Conservation (phyloP, 92 coral and sea anemone species). For the Desmophyllum pertusum region DNA sequence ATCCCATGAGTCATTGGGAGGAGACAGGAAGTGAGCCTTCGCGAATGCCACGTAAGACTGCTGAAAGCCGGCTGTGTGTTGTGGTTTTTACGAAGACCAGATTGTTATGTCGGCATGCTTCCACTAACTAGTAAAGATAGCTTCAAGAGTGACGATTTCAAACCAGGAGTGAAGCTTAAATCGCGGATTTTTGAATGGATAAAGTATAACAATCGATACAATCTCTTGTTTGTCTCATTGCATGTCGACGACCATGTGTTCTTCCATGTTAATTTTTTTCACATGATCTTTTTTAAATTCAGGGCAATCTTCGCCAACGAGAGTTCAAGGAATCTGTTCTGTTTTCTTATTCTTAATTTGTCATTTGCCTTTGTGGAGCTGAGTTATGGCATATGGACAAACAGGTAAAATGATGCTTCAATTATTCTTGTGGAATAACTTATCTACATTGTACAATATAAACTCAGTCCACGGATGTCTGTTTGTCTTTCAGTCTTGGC, state of each 20-base stretch:
- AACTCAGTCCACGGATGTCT: neutral
- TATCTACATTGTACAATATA: no score
- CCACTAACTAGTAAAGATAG: constrained; percentile 95
- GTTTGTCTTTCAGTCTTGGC: constrained; percentile 80
- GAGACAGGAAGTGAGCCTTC: constrained; percentile 25
- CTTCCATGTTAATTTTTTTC: neutral
- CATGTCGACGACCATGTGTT: neutral
- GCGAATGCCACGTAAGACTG: constrained; percentile 53
- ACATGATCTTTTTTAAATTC: constrained; percentile 2
- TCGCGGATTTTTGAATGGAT: constrained; percentile 83
- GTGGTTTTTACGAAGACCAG: neutral
- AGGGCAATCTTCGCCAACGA: constrained; percentile 85
- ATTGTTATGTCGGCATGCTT: constrained; percentile 73
- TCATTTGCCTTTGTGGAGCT: constrained; percentile 97
- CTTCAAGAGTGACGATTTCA: constrained; percentile 88
- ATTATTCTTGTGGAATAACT: neutral
- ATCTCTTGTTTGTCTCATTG: neutral
- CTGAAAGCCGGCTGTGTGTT: constrained; percentile 24
- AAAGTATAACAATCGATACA: constrained; percentile 44
- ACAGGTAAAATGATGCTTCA: constrained; percentile 65
- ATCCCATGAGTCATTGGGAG: constrained; percentile 21
- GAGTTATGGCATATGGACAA: constrained; percentile 97
- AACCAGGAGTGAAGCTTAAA: constrained; percentile 83
- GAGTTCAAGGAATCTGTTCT: constrained; percentile 91
- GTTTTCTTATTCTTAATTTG: constrained; percentile 81